Evolutionary conservation across 2,113 vertebrate genomes (phyloP), one percentile per base, ranked within the genome.

Genomic region (Todiramphus saurophagus): DNA sequence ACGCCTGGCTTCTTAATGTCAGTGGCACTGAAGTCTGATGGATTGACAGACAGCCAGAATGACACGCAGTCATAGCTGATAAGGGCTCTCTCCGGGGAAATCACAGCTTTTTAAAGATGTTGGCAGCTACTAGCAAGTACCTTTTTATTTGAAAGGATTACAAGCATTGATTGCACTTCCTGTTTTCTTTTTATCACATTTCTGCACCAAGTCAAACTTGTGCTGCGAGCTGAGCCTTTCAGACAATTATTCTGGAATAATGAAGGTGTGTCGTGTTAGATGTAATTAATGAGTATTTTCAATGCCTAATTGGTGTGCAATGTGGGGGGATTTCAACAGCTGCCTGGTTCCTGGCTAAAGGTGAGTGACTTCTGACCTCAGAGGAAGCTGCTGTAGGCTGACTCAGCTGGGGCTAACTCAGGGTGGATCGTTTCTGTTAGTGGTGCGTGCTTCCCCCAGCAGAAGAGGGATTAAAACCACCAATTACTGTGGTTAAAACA

Each of bases 1-100:
- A 90, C 30, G 94, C 96, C 80, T 94, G 93, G 96, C 94, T 96
- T 97, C 95, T 98, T 97, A 98, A 98, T 97, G 98, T 97, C 98
- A 98, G 97, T 25, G 92, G 48, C 95, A 89, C 96, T 11, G 84
- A 81, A 89, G 89, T 30, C 39, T 82, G 96, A 96, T 95, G 94
- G 96, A 97, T 96, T 97, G 97, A 97, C 96, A 96, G 96, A 64
- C 94, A 93, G 97, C 93, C 90, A 81, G 95, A 92, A 53, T 96
- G 98, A 96, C 95, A 94, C 46, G 91, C 96, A 96, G 96, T 90
- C 95, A 50, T 66, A 31, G 41, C 27, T 53, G 83, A 83, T 83
- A 93, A 97, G 94, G 95, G 95, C 76, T 90, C 80, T 92, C 91
- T 90, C 96, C 62, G 28, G 91, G 97, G 97, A 97, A 97, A 90